Base-by-base conservation (phyloP, 2,113 vertebrate species). In the Miniopterus natalensis region DNA sequence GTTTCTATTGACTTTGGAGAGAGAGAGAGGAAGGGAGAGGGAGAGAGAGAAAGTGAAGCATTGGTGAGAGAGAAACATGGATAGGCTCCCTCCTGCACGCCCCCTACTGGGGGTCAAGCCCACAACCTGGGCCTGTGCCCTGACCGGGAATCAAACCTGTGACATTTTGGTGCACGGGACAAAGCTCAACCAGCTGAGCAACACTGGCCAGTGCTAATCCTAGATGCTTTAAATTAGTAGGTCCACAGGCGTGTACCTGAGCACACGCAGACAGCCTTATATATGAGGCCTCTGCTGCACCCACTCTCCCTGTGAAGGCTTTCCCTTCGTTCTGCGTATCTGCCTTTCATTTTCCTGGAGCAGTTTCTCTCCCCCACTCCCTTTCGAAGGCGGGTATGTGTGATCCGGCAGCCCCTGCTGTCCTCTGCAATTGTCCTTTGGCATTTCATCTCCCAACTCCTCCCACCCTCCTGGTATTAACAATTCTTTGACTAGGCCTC, bases 281-380 rank as follows among this genome's bases (percentile, higher is more conserved):
- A 2, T 45, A 4, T 11, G 8, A 47, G 36, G 63, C 5, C 1
- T 59, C 40, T 47, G 7, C 21, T 25, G 9, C 0, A 11, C 2
- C 2, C 10, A 6, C 11, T 23, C 7, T 63, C 57, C 15, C 36
- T 29, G 0, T 36, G 53, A 40, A 47, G 14, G 18, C 15, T 1
- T 42, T 90, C 45, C 53, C 25, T 65, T 51, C 13, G 2, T 77
- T 68, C 51, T 61, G 4, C 1, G 8, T 8, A 1, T 66, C 6
- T 93, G 29, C 25, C 36, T 63, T 77, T 47, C 8, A 5, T 15
- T 81, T 63, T 13, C 5, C 31, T 74, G 63, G 9, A 70, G 8
- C n/a, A n/a, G 5, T 25, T 53, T 83, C 40, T 71, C 21, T 63
- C 29, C 20, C 14, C 21, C 45, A 2, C 6, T 47, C 40, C 17